These are phyloP conservation scores for Cyprinodon tularosa DNA, from an alignment of 2,113 vertebrate species.

Conservation along the genomic window DNA sequence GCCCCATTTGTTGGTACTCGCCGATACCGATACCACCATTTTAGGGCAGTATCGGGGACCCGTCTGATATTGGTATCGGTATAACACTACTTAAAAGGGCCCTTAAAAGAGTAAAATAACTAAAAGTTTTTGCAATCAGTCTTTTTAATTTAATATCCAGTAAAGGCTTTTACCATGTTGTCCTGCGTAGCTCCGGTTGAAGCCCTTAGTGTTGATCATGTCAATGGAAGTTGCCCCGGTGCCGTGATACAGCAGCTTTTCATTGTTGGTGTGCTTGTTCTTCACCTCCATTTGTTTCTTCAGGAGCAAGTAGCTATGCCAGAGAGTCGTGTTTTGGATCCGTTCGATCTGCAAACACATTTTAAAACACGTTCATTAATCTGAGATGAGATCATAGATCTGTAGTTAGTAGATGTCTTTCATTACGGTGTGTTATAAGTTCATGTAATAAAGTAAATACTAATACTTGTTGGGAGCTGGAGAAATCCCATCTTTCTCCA, in stretches of 20 bases:
- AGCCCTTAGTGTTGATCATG: slow-evolving; percentile 81
- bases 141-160: neutral
- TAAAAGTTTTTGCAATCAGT: neutral
- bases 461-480: too few relatives aligned
- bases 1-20: too few relatives aligned
- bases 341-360: slow-evolving; percentile 83
- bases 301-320: slow-evolving; percentile 86
- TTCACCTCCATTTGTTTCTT: slow-evolving; percentile 84
- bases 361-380: neutral
- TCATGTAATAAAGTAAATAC: too few relatives aligned
- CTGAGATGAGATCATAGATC: neutral
- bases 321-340: slow-evolving; percentile 85
- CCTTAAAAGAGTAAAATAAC: neutral
- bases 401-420: neutral
- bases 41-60: too few relatives aligned
- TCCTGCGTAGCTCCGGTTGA: slow-evolving; percentile 90
- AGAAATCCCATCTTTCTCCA: too few relatives aligned
- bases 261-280: slow-evolving; percentile 80
- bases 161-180: slow-evolving; percentile 78
- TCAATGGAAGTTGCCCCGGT: slow-evolving; percentile 62
- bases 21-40: too few relatives aligned
- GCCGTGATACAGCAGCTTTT: slow-evolving; percentile 87
- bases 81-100: neutral
- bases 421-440: neutral
- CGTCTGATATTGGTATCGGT: too few relatives aligned